A percentile compares a stretch with the other conserved stretches of the same genome.
Conservation (phyloP, 2,797 vertebrate species). For the Parauchenoglanis ngamensis region DNA sequence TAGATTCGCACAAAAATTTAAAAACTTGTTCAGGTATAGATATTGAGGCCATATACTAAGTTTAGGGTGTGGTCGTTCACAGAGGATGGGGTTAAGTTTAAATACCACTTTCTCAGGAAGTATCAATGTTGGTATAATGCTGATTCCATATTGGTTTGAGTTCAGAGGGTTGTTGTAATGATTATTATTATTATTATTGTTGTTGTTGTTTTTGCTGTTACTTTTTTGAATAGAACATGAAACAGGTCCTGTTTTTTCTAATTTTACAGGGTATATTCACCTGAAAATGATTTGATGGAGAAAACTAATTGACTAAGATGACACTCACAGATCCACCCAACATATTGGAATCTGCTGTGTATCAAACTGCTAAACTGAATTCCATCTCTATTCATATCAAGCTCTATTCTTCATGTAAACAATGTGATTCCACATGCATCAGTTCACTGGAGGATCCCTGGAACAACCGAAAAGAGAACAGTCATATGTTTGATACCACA, state of each 20-base stretch:
- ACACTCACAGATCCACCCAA: constrained; percentile 97
- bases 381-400: constrained; percentile 75
- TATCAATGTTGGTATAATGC: not conserved
- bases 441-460: constrained; percentile 77
- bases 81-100: no score
- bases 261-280: constrained; percentile 68
- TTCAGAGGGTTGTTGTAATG: not conserved
- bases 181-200: not conserved
- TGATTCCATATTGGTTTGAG: not conserved
- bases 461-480: constrained; percentile 87
- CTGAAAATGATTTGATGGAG: constrained; percentile 83
- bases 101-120: no score
- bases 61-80: no score
- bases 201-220: not conserved
- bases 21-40: no score
- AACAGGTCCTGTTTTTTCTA: not conserved
- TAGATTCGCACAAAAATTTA: no score
- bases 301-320: constrained; percentile 89
- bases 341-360: constrained; percentile 91
- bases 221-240: not conserved
- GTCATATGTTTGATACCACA: constrained; percentile 86
- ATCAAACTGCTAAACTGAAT: constrained; percentile 88
- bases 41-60: no score
- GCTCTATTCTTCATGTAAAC: constrained; percentile 75
- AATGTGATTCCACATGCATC: constrained; percentile 83